A percentile compares a stretch with the other conserved stretches of the same genome.
These are phyloP conservation scores for Ladona fulva DNA, from an alignment of 1,140 invertebrate species.

Conservation along the genomic window DNA sequence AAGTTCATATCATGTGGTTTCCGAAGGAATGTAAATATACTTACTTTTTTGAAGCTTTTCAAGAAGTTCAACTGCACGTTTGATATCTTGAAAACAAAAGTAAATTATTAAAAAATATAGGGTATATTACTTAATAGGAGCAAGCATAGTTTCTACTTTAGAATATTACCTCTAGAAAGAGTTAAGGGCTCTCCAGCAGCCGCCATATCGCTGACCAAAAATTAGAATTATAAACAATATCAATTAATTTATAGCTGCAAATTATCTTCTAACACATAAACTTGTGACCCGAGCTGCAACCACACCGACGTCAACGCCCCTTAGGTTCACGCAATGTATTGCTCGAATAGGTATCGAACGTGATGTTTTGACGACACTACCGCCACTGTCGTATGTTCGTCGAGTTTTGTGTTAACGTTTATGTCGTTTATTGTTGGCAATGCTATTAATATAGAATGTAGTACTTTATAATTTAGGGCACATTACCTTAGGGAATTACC, in stretches of 20 bases:
- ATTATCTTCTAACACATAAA: neutral
- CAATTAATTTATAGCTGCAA: neutral
- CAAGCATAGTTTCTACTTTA: constrained; percentile 7
- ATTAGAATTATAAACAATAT: neutral
- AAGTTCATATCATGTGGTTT: too few species aligned
- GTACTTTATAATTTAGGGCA: too few species aligned
- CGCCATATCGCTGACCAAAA: constrained; percentile 34
- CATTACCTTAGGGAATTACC: too few species aligned
- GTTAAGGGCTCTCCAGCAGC: constrained; percentile 42
- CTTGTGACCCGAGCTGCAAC: neutral
- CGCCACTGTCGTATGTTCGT: neutral
- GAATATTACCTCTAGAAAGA: constrained; percentile 40
- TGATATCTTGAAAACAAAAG: constrained; percentile 64
- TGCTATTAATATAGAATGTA: too few species aligned
- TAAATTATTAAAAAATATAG: too few species aligned
- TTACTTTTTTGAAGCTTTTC: constrained; percentile 87
- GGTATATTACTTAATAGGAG: constrained; percentile 21
- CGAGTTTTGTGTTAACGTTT: too few species aligned
- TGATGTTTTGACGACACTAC: neutral
- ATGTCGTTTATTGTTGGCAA: too few species aligned
- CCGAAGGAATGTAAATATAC: constrained; percentile 24
- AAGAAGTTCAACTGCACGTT: constrained; percentile 85
- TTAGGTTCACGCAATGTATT: neutral
- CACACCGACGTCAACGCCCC: neutral
- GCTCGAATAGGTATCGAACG: neutral